Conservation (phyloP, 1,140 invertebrate genomes). For the Halotydeus destructor region DNA sequence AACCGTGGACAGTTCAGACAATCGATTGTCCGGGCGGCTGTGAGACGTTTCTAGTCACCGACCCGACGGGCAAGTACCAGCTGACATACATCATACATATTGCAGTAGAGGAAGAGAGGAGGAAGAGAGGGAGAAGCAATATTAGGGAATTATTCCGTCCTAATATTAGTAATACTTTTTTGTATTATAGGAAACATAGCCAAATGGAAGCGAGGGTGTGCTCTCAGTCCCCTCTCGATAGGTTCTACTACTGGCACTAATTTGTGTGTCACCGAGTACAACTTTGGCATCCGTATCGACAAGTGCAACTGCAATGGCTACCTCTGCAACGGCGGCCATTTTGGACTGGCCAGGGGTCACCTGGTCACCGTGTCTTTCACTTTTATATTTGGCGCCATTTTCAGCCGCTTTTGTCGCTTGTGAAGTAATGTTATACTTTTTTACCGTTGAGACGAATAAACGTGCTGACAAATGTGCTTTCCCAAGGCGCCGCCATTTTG, state of each 20-base stretch:
- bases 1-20: conserved; percentile 5
- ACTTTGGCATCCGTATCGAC: conserved; percentile 9
- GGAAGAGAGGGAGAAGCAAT: too few species aligned
- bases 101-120: conserved; percentile 1
- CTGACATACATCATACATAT: neutral
- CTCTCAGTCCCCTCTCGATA: neutral
- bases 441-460: too few species aligned
- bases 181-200: conserved; percentile 2
- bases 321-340: conserved; percentile 10
- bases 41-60: conserved; percentile 12
- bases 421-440: too few species aligned
- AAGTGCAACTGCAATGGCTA: conserved; percentile 9
- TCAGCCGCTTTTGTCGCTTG: too few species aligned
- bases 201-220: conserved; percentile 11
- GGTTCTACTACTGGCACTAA: neutral
- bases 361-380: too few species aligned
- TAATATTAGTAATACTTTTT: neutral
- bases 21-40: conserved; percentile 12
- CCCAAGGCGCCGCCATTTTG: too few species aligned
- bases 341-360: too few species aligned
- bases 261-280: conserved; percentile 6
- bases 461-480: too few species aligned
- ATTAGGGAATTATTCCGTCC: neutral
- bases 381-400: too few species aligned
- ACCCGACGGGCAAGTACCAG: conserved; percentile 10